Percentiles rank a stretch among this genome's conserved stretches.
These are phyloP conservation scores for Catocala fraxini DNA, from an alignment of 2,888 invertebrate species.

Conservation along the genomic window DNA sequence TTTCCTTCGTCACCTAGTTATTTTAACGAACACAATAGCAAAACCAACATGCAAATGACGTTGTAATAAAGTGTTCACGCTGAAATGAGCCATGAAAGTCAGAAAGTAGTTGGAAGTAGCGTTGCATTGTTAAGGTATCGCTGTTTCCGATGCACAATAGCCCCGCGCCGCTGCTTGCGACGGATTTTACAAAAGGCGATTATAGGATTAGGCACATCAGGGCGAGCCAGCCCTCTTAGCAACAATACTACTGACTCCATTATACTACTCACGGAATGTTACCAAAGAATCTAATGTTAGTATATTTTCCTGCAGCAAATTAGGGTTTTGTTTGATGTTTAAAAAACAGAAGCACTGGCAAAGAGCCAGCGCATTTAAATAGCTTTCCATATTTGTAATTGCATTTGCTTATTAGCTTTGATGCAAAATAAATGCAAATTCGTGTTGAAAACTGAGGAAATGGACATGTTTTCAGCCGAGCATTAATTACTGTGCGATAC, in stretches of 20 bases:
- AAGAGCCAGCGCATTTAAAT: constrained; percentile 33
- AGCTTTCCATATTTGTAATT: constrained; percentile 45
- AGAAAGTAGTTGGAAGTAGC: constrained; percentile 7
- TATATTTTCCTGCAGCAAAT: constrained; percentile 6
- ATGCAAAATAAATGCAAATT: constrained; percentile 32
- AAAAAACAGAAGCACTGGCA: constrained; percentile 33
- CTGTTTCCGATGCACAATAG: constrained; percentile 14
- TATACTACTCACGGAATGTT: background rate
- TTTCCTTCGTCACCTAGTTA: too few relatives aligned
- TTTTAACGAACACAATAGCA: background rate
- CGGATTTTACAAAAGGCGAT: constrained; percentile 17
- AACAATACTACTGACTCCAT: background rate
- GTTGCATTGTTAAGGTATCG: constrained; percentile 21
- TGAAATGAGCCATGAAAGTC: background rate
- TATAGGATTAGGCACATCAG: constrained; percentile 17
- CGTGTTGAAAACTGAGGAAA: constrained; percentile 11
- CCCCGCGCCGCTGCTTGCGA: constrained; percentile 1
- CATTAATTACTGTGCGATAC: background rate
- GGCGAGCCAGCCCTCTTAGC: constrained; percentile 8
- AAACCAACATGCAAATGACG: background rate
- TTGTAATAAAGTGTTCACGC: background rate
- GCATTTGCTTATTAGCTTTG: constrained; percentile 27
- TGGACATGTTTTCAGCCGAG: background rate
- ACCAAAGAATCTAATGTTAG: too few relatives aligned
- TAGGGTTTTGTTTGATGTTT: constrained; percentile 20